These are phyloP conservation scores for Cetoscarus ocellatus DNA, from an alignment of 2,797 vertebrate species.

Conservation along the genomic window DNA sequence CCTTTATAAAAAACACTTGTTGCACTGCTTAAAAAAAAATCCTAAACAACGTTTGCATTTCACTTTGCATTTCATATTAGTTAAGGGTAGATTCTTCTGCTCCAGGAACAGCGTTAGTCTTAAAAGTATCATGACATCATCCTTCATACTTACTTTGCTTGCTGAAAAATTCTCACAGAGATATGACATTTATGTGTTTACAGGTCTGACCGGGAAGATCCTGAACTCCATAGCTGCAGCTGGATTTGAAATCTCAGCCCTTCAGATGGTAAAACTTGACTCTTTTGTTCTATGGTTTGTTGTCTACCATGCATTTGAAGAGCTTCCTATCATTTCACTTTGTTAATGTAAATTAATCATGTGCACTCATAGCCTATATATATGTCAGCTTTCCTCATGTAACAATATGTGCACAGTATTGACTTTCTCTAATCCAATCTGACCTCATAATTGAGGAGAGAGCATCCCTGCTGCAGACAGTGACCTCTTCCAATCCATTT, in stretches of 20 bases:
- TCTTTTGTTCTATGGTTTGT: too few relatives aligned
- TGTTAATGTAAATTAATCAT: neutral
- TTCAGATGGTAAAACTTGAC: slow-evolving; percentile 91
- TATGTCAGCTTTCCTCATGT: slow-evolving; percentile 10
- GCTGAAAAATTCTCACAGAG: slow-evolving; percentile 10
- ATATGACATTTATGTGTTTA: slow-evolving; percentile 54
- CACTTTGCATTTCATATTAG: neutral
- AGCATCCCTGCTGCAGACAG: slow-evolving; percentile 35
- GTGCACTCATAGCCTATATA: neutral
- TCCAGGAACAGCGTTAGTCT: neutral
- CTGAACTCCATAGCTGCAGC: slow-evolving; percentile 88
- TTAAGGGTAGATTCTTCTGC: neutral
- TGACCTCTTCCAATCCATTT: slow-evolving; percentile 60
- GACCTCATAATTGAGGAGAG: slow-evolving; percentile 47
- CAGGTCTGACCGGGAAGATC: slow-evolving; percentile 93
- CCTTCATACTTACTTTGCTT: neutral
- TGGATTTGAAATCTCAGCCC: slow-evolving; percentile 92
- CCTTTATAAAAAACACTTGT: neutral
- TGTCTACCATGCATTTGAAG: neutral
- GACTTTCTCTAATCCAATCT: slow-evolving; percentile 47
- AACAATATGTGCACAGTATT: slow-evolving; percentile 31
- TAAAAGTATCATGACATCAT: neutral
- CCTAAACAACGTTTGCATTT: neutral
- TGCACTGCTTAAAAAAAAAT: too few relatives aligned
- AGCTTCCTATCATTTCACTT: neutral